Percentiles rank a stretch among this genome's conserved stretches.
These are phyloP conservation scores for Sitodiplosis mosellana DNA, from an alignment of 1,140 invertebrate genomes.

Conservation along the genomic window DNA sequence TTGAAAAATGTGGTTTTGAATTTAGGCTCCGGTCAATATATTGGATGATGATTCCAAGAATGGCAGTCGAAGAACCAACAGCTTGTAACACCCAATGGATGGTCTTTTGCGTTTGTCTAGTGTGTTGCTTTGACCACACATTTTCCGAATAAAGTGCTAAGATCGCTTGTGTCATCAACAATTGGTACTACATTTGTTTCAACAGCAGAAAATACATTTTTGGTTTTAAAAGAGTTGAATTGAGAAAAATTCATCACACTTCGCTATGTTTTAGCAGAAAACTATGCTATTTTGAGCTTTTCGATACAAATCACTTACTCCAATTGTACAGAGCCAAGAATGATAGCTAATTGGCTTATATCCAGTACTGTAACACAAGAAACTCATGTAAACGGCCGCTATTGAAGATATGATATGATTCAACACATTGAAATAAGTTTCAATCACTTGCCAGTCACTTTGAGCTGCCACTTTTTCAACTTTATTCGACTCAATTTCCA, in stretches of 20 bases:
- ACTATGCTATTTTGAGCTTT: too few species aligned
- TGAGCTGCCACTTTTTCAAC: not conserved
- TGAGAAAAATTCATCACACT: too few species aligned
- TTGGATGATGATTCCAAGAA: not conserved
- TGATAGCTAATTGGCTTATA: not conserved
- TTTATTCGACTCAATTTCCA: not conserved
- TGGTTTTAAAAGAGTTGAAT: too few species aligned
- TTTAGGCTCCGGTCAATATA: not conserved
- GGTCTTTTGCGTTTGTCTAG: not conserved
- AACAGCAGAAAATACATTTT: not conserved
- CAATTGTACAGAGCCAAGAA: slow-evolving; percentile 1
- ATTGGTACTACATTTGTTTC: not conserved
- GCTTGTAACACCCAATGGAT: slow-evolving; percentile 3
- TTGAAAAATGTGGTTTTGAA: not conserved
- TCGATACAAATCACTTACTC: not conserved
- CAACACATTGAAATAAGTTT: not conserved
- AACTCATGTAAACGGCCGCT: slow-evolving; percentile 1
- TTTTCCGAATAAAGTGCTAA: slow-evolving; percentile 2
- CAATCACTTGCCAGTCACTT: not conserved
- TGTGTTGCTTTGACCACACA: not conserved
- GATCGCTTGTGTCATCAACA: slow-evolving; percentile 2
- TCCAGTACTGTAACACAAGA: slow-evolving; percentile 1
- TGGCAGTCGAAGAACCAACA: not conserved
- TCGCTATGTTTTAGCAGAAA: not conserved
- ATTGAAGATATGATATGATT: not conserved